Percentiles rank a stretch among this genome's conserved stretches.
Conservation (phyloP, 2,888 invertebrate species). For the Entomobrya multifasciata region DNA sequence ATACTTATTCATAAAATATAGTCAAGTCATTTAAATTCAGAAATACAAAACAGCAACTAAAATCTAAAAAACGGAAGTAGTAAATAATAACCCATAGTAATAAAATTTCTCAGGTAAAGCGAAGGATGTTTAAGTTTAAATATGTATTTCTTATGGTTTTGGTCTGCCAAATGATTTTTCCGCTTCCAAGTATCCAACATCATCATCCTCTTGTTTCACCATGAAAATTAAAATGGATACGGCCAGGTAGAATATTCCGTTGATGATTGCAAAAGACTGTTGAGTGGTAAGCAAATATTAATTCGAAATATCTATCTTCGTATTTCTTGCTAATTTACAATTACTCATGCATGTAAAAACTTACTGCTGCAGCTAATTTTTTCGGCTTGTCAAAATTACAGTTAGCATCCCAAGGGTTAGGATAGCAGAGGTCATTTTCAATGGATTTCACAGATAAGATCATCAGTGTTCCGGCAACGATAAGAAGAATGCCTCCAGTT, state of each 20-base stretch:
- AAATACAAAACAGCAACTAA: background rate
- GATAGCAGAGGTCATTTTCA: slow-evolving; percentile 46
- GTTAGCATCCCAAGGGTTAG: slow-evolving; percentile 48
- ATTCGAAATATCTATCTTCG: no score
- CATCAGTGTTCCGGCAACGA: slow-evolving; percentile 64
- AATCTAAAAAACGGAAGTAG: background rate
- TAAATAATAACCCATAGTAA: background rate
- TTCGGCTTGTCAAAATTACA: slow-evolving; percentile 57
- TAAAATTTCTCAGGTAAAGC: background rate
- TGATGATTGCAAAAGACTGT: slow-evolving; percentile 65
- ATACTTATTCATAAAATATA: background rate
- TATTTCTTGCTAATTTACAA: no score
- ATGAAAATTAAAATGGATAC: slow-evolving; percentile 20
- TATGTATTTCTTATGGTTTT: background rate
- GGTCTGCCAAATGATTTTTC: slow-evolving; percentile 23
- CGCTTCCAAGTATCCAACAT: slow-evolving; percentile 22
- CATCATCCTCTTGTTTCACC: slow-evolving; percentile 53
- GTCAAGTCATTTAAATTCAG: background rate
- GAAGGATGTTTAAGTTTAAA: background rate
- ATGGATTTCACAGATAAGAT: slow-evolving; percentile 66
- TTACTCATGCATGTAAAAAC: no score
- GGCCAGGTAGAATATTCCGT: slow-evolving; percentile 56
- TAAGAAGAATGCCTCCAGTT: slow-evolving; percentile 56
- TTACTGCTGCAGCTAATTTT: slow-evolving; percentile 63
- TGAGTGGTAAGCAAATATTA: no score